Conservation (phyloP, 2,888 invertebrate genomes). For the Drosophila algonquin region DNA sequence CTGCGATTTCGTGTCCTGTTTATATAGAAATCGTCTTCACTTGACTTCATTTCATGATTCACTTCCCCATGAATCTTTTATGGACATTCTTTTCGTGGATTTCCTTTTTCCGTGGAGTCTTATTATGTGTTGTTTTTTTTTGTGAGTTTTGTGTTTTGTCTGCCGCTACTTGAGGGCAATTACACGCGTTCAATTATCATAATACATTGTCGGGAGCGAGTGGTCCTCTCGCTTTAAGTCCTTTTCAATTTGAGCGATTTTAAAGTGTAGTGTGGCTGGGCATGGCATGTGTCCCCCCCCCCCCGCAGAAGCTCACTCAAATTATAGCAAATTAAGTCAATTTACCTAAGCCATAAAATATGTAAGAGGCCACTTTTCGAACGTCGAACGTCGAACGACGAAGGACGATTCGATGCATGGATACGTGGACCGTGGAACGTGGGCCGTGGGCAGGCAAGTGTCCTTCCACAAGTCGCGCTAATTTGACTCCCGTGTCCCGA, state of each 20-base stretch:
- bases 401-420: constrained; percentile 11
- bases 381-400: constrained; percentile 11
- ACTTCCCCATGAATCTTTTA: constrained; percentile 71
- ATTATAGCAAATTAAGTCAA: constrained; percentile 77
- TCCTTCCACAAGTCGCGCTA: constrained; percentile 63
- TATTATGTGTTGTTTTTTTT: constrained; percentile 19
- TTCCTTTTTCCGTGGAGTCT: constrained; percentile 29
- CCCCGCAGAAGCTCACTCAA: constrained; percentile 38
- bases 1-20: constrained; percentile 39
- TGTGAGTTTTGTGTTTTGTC: constrained; percentile 15
- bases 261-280: constrained; percentile 47
- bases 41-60: constrained; percentile 51
- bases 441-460: constrained; percentile 45
- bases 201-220: constrained; percentile 67
- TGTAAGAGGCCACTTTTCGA: constrained; percentile 59
- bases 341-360: constrained; percentile 74
- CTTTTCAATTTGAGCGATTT: constrained; percentile 64
- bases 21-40: constrained; percentile 68
- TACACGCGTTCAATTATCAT: constrained; percentile 81
- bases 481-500: constrained; percentile 64
- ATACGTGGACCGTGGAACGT: not conserved
- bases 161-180: constrained; percentile 74
- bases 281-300: not conserved
- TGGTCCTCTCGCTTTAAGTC: constrained; percentile 32
- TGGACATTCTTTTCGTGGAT: constrained; percentile 47